These are phyloP conservation scores for Cephus spinipes DNA, from an alignment of 2,888 invertebrate species.

Conservation along the genomic window DNA sequence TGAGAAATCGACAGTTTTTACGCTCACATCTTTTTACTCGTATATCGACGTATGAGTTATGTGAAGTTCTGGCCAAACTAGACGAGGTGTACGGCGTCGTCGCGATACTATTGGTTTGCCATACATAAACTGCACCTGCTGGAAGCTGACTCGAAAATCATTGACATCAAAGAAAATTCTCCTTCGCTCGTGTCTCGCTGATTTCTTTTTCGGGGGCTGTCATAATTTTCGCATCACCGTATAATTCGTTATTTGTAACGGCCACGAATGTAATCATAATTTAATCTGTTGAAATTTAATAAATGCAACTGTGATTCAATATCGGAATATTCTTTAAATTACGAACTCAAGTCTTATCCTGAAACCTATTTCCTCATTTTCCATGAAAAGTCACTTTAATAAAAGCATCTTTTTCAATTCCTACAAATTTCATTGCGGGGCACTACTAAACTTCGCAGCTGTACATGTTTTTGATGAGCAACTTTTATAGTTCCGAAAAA, in stretches of 20 bases:
- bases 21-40: background rate
- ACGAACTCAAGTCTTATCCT: too few relatives aligned
- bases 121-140: background rate
- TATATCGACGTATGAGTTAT: background rate
- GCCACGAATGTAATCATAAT: background rate
- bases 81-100: background rate
- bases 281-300: too few relatives aligned
- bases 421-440: too few relatives aligned
- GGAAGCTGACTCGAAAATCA: background rate
- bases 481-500: too few relatives aligned
- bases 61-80: background rate
- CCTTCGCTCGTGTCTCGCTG: background rate
- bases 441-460: too few relatives aligned
- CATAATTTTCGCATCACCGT: background rate
- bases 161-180: background rate
- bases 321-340: too few relatives aligned
- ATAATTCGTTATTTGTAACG: background rate
- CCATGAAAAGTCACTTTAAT: too few relatives aligned
- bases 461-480: too few relatives aligned
- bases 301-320: too few relatives aligned
- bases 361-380: too few relatives aligned
- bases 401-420: too few relatives aligned
- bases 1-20: background rate
- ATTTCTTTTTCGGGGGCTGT: background rate
- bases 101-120: background rate